Evolutionary conservation across 2,888 invertebrate genomes (phyloP).

Genomic region (Brachyptera risi): DNA sequence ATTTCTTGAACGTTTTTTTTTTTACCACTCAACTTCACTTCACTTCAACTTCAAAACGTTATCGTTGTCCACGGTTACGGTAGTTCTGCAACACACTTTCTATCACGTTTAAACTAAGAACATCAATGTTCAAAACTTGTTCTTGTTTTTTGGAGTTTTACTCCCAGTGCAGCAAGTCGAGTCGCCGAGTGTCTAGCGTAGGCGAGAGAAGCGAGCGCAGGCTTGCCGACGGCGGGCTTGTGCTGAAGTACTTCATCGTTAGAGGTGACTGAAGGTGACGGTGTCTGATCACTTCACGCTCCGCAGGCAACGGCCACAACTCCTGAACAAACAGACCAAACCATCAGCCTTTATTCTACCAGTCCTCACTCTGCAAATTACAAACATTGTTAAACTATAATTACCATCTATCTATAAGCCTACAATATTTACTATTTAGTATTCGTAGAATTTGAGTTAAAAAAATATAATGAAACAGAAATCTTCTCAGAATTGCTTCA

Average conservation of each 20-base stretch:
- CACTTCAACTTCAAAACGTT: neutral
- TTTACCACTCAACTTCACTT: neutral
- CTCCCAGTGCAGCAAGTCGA: slow-evolving; percentile 22
- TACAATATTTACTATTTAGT: no score
- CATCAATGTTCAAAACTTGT: no score
- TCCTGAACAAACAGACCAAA: no score
- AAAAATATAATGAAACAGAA: no score
- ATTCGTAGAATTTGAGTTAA: no score
- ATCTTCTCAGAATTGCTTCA: no score
- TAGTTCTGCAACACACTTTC: neutral
- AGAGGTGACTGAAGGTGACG: slow-evolving; percentile 62
- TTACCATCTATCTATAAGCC: no score
- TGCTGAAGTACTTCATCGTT: slow-evolving; percentile 52
- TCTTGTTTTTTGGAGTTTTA: neutral
- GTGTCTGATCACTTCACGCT: slow-evolving; percentile 65
- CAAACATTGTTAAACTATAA: no score
- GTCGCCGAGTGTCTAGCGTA: slow-evolving; percentile 46
- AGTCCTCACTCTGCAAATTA: no score
- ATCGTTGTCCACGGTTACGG: neutral
- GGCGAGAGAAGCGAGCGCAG: slow-evolving; percentile 55
- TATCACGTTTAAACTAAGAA: neutral
- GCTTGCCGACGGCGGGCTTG: slow-evolving; percentile 51
- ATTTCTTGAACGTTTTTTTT: no score
- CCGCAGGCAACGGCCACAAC: slow-evolving; percentile 57
- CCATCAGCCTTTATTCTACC: no score